A percentile compares a stretch with the other conserved stretches of the same genome.
phyloP scores from a whole-genome alignment of 2,888 invertebrate genomes.

The Tetramorium bicarinatum region DNA sequence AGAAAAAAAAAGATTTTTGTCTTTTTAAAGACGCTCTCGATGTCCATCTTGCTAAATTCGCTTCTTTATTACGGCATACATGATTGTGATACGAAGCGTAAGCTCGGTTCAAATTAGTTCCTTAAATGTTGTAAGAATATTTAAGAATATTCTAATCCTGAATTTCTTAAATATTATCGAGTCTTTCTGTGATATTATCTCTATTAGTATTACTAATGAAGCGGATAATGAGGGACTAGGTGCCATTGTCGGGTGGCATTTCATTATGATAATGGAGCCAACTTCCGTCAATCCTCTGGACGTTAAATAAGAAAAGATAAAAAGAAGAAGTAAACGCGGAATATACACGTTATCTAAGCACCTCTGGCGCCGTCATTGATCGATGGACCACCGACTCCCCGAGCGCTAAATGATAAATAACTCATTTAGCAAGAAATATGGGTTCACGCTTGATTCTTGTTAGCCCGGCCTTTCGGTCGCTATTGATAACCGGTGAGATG shows the following conservation, averaged over 20 bases:
- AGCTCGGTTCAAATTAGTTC: not conserved
- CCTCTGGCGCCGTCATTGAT: constrained; percentile 17
- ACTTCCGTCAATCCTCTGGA: not conserved
- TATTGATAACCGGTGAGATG: constrained; percentile 44
- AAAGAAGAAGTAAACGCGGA: not conserved
- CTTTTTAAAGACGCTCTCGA: not conserved
- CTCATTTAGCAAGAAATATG: constrained; percentile 42
- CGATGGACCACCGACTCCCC: not conserved
- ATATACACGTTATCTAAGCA: constrained; percentile 27
- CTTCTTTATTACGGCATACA: not conserved
- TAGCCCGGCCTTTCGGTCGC: constrained; percentile 14
- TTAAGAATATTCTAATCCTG: not conserved
- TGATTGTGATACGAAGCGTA: not conserved
- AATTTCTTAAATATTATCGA: constrained; percentile 2
- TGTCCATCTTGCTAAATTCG: not conserved
- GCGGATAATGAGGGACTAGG: constrained; percentile 3
- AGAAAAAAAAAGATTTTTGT: not conserved
- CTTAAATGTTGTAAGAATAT: not conserved
- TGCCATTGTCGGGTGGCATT: not conserved
- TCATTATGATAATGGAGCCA: constrained; percentile 8
- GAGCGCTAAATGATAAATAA: constrained; percentile 45
- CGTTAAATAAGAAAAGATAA: constrained; percentile 3
- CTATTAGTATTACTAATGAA: constrained; percentile 12
- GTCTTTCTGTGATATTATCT: constrained; percentile 7
- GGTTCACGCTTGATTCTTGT: constrained; percentile 30